A percentile compares a stretch with the other conserved stretches of the same genome.
These are phyloP conservation scores for Gorsachius magnificus DNA, from an alignment of 2,797 vertebrate genomes.

Conservation along the genomic window DNA sequence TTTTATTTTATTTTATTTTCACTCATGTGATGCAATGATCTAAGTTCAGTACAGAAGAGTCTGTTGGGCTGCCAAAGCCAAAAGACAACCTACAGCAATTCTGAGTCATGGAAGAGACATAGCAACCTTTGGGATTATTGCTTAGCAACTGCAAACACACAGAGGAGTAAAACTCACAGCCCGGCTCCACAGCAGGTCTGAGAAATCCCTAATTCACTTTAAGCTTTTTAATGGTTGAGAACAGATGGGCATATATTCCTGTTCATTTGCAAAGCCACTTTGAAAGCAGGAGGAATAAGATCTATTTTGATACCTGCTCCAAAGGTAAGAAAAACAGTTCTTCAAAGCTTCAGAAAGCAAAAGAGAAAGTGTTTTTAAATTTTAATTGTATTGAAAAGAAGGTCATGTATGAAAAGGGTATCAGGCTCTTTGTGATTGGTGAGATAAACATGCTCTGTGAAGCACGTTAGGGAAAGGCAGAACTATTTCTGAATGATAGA, in stretches of 20 bases:
- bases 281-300: slow-evolving; percentile 26
- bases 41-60: slow-evolving; percentile 9
- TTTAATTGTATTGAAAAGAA: not conserved
- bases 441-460: not conserved
- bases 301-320: slow-evolving; percentile 20
- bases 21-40: slow-evolving; percentile 2
- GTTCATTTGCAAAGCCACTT: slow-evolving; percentile 17
- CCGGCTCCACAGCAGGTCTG: slow-evolving; percentile 29
- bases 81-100: slow-evolving; percentile 58
- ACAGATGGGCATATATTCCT: slow-evolving; percentile 40
- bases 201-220: slow-evolving; percentile 33
- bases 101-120: slow-evolving; percentile 11
- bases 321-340: slow-evolving; percentile 45
- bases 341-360: not conserved
- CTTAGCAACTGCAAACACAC: slow-evolving; percentile 76
- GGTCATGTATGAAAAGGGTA: not conserved
- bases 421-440: not conserved
- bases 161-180: slow-evolving; percentile 39
- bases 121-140: slow-evolving; percentile 68
- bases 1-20: slow-evolving; percentile 42
- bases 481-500: not conserved
- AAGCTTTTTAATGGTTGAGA: slow-evolving; percentile 45
- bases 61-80: slow-evolving; percentile 33
- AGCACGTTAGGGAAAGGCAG: not conserved
- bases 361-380: not conserved